Base-by-base conservation (phyloP, 2,113 vertebrate species). In the Phyllopteryx taeniolatus region DNA sequence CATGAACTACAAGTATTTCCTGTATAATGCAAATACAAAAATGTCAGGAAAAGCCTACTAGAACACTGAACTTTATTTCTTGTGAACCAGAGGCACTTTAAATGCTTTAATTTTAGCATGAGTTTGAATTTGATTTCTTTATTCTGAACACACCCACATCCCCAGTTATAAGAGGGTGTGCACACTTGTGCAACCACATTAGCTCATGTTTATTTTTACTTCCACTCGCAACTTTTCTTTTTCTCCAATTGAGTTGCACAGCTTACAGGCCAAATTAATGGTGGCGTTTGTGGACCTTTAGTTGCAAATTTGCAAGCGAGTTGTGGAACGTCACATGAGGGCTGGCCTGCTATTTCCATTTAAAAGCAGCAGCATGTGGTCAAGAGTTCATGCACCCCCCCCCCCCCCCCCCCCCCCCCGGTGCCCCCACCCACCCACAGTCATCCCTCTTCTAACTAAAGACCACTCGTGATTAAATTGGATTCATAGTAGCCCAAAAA, bases 291-390 rank as follows among this genome's bases (percentile, higher is more conserved):
- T 2, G 22, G 44, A 46, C 9, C 43, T 46, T 47, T 17, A 5
- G 1, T 3, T 27, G 39, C 9, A n/a, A 64, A n/a, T 43, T 22
- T 27, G 69, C 70, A n/a, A 27, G 13, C 53, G 68, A 67, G 77
- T 71, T 63, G 27, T 68, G 69, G 75, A 83, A 80, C 74, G 79
- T 81, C 79, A 87, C 83, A 86, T 80, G 88, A 90, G 79, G 78
- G 83, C 89, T 86, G 79, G 79, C 86, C 83, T 82, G 74, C 60
- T 84, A 88, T 89, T 87, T 84, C 83, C 89, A 91, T 90, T 83
- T 85, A 87, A 89, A 89, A 88, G 84, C 85, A 71, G 47, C 74
- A 76, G 80, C 83, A 79, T 87, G 80, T 86, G 86, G 88, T 89
- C 87, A 90, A 90, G 85, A 86, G 90, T 90, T 90, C 88, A 90